Percentiles rank a stretch among this genome's conserved stretches.
These are phyloP conservation scores for Pollicipes pollicipes DNA, from an alignment of 1,140 invertebrate genomes.

Conservation along the genomic window DNA sequence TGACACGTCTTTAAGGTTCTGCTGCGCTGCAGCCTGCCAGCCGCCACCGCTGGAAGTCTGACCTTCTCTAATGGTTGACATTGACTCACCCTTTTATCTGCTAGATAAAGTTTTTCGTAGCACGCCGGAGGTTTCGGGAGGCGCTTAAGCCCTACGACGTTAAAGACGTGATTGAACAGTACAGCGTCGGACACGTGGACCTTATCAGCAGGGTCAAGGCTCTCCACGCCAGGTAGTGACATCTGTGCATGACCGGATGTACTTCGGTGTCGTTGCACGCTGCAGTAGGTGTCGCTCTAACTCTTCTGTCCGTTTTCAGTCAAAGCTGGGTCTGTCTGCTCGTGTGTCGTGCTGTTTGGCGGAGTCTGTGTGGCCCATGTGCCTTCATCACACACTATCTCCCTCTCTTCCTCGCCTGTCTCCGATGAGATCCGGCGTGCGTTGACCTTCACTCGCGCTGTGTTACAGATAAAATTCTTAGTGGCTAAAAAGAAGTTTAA, in stretches of 20 bases:
- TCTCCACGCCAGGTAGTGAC: constrained; percentile 57
- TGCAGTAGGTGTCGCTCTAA: background rate
- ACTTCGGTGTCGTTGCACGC: background rate
- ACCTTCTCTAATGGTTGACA: too few species aligned
- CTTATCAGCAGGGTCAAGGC: constrained; percentile 70
- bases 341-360: background rate
- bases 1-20: too few species aligned
- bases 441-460: constrained; percentile 14
- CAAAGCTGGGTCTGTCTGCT: too few species aligned
- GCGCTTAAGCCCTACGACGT: constrained; percentile 91
- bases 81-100: constrained; percentile 24
- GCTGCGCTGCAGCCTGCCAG: too few species aligned
- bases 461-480: constrained; percentile 37
- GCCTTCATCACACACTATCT: background rate
- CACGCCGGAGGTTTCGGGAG: constrained; percentile 81
- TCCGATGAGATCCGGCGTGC: too few species aligned
- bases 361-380: background rate
- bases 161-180: constrained; percentile 93
- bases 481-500: constrained; percentile 43
- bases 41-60: too few species aligned
- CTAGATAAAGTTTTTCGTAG: constrained; percentile 77
- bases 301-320: background rate
- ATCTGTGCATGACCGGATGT: background rate
- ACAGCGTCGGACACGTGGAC: constrained; percentile 79
- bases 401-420: background rate